phyloP scores from a whole-genome alignment of 2,113 vertebrate genomes.

The Xiphorhynchus elegans region DNA sequence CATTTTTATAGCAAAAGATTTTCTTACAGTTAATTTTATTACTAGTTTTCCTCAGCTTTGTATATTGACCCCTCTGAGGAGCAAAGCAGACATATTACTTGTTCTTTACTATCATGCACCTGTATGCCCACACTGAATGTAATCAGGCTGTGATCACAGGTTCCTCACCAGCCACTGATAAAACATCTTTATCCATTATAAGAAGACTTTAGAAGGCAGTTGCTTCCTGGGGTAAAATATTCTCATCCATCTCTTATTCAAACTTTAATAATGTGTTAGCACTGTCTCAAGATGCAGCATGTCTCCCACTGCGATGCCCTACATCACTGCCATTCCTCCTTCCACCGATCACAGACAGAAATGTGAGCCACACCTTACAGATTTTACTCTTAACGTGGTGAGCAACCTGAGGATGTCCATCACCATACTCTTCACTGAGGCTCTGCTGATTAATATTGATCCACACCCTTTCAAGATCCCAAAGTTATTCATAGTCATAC shows the following conservation, averaged over 20 bases:
- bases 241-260: not conserved
- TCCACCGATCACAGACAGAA: not conserved
- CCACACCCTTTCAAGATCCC: not conserved
- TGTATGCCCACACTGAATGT: not conserved
- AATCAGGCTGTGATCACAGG: not conserved
- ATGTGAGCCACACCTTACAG: not conserved
- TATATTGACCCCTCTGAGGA: not conserved
- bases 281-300: not conserved
- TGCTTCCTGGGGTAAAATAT: not conserved
- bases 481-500: not conserved
- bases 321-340: not conserved
- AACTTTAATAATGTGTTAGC: not conserved
- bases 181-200: not conserved
- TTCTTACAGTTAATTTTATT: not conserved
- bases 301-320: not conserved
- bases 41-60: not conserved
- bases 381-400: not conserved
- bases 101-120: not conserved
- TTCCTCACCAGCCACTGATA: not conserved
- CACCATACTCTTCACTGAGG: not conserved
- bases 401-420: not conserved
- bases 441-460: not conserved
- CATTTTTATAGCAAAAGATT: not conserved
- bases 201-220: not conserved
- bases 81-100: not conserved